phyloP scores from a whole-genome alignment of 2,113 vertebrate species.

The Salminus brasiliensis region DNA sequence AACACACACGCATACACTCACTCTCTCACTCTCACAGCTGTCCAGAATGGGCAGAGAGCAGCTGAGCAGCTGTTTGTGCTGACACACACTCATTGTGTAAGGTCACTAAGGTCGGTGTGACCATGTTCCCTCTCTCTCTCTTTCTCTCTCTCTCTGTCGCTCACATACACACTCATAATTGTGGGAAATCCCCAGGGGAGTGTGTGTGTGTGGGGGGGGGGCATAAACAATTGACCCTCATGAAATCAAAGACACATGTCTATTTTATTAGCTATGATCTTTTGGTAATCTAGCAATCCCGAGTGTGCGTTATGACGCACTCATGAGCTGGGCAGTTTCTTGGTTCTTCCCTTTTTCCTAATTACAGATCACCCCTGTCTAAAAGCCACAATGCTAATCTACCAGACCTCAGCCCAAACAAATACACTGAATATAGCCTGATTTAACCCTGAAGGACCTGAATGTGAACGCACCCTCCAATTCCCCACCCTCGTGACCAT shows the following conservation, averaged over 20 bases:
- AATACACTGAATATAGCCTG: neutral
- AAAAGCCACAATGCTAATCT: neutral
- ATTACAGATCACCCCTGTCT: neutral
- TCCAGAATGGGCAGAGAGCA: conserved; percentile 50
- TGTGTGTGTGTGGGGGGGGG: too few species aligned
- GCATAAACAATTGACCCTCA: conserved; percentile 39
- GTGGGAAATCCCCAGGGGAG: conserved; percentile 65
- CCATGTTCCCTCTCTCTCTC: conserved; percentile 31
- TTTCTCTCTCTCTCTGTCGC: neutral
- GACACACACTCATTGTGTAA: conserved; percentile 40
- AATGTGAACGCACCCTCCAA: too few species aligned
- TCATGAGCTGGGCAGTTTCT: neutral
- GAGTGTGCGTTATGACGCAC: neutral
- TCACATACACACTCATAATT: conserved; percentile 28
- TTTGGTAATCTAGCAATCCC: neutral
- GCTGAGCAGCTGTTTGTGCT: conserved; percentile 55
- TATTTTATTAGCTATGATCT: neutral
- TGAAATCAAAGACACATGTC: conserved; percentile 50
- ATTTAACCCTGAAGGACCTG: too few species aligned
- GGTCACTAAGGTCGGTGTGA: conserved; percentile 59
- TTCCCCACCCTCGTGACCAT: too few species aligned
- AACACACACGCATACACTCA: conserved; percentile 9
- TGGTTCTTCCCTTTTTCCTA: neutral
- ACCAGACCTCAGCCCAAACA: neutral
- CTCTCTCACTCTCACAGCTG: conserved; percentile 39